Evolutionary conservation across 2,888 invertebrate species (phyloP).

Genomic region (Drosophila engyochracea): DNA sequence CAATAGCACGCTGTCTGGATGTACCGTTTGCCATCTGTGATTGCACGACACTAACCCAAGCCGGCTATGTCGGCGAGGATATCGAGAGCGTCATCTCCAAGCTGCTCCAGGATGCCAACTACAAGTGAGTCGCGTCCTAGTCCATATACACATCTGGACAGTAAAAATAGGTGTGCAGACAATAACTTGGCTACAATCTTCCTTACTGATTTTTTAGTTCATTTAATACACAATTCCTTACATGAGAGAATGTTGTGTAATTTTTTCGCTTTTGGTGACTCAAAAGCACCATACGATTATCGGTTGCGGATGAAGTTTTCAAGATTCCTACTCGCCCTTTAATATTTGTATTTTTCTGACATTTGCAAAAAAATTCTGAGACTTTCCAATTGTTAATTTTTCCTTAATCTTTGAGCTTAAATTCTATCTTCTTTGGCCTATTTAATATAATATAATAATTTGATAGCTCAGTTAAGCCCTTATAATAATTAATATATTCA

Average conservation of each 20-base stretch:
- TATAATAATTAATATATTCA: not conserved
- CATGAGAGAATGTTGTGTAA: not conserved
- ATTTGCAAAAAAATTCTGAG: not conserved
- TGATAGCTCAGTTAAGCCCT: not conserved
- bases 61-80: conserved; percentile 99
- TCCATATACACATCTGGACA: not conserved
- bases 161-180: not conserved
- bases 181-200: not conserved
- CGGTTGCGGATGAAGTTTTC: not conserved
- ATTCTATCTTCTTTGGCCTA: not conserved
- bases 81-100: conserved; percentile 99
- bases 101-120: conserved; percentile 97
- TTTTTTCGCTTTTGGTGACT: not conserved
- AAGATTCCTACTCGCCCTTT: not conserved
- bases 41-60: conserved; percentile 98
- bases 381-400: not conserved
- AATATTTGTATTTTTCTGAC: not conserved
- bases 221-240: not conserved
- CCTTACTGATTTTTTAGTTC: not conserved
- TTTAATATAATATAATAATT: not conserved
- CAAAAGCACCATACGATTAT: not conserved
- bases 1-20: conserved; percentile 98
- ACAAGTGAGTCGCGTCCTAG: conserved; percentile 87
- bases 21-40: conserved; percentile 99
- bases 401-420: not conserved